These are phyloP conservation scores for Chroicocephalus ridibundus DNA, from an alignment of 2,113 vertebrate genomes.

Conservation along the genomic window DNA sequence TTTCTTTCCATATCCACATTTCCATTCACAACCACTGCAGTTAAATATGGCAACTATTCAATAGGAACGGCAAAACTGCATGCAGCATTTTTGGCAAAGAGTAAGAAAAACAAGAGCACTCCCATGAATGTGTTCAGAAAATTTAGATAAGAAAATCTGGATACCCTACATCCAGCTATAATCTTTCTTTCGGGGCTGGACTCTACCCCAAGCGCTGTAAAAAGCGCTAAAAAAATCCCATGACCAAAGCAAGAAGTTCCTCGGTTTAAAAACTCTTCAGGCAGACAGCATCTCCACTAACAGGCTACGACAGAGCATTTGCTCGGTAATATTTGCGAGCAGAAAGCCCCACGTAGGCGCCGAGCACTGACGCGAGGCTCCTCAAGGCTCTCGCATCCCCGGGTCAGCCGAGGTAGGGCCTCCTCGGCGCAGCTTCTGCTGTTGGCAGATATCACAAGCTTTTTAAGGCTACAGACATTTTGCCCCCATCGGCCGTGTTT, in stretches of 20 bases:
- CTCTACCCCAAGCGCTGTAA: neutral
- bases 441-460: conserved; percentile 14
- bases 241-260: neutral
- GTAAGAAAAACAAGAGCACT: neutral
- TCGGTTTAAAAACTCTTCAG: neutral
- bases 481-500: conserved; percentile 28
- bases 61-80: neutral
- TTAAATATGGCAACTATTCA: conserved; percentile 30
- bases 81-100: conserved; percentile 3
- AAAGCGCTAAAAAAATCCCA: neutral
- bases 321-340: rapidly evolving
- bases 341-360: neutral
- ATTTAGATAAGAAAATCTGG: conserved; percentile 7
- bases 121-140: neutral
- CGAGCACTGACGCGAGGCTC: neutral
- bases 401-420: neutral
- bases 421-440: neutral
- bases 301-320: neutral
- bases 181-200: neutral
- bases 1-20: neutral
- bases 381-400: neutral
- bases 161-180: neutral
- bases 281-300: neutral
- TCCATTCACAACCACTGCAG: neutral
- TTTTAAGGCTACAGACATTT: conserved; percentile 57